phyloP scores from a whole-genome alignment of 2,797 vertebrate genomes.

The Lophotriccus pileatus region DNA sequence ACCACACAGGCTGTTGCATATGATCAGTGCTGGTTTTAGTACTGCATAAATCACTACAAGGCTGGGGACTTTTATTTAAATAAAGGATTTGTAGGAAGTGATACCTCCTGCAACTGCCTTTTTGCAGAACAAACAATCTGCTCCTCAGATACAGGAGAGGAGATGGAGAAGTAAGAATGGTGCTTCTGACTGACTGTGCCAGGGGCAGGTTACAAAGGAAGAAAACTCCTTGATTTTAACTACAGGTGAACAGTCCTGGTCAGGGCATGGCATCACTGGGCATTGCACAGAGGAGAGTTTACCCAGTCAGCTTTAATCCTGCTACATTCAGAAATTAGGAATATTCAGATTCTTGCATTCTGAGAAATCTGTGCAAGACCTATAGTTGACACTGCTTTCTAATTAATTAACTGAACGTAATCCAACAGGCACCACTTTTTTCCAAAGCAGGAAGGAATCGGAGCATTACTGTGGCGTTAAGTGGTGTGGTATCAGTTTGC shows the following conservation, averaged over 20 bases:
- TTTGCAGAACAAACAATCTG: not conserved
- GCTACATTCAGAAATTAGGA: not conserved
- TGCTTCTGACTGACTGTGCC: not conserved
- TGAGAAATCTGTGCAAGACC: not conserved
- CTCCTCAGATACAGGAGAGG: not conserved
- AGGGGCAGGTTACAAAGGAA: not conserved
- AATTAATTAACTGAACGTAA: not conserved
- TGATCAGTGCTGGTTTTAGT: not conserved
- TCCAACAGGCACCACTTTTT: not conserved
- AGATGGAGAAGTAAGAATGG: not conserved
- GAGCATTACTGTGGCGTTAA: not conserved
- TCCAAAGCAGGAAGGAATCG: not conserved
- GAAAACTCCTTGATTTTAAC: not conserved
- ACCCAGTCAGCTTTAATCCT: not conserved
- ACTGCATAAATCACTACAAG: not conserved
- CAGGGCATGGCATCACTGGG: not conserved
- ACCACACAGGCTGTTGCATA: not conserved
- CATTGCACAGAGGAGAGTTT: not conserved
- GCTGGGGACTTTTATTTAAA: slow-evolving; percentile 4
- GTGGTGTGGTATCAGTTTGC: not conserved
- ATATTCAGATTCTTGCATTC: not conserved
- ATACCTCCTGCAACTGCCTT: not conserved
- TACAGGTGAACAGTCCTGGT: not conserved
- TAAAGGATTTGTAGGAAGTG: not conserved
- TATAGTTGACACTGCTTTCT: not conserved